phyloP scores from a whole-genome alignment of 2,797 vertebrate species.

The Syndactyla subalaris region DNA sequence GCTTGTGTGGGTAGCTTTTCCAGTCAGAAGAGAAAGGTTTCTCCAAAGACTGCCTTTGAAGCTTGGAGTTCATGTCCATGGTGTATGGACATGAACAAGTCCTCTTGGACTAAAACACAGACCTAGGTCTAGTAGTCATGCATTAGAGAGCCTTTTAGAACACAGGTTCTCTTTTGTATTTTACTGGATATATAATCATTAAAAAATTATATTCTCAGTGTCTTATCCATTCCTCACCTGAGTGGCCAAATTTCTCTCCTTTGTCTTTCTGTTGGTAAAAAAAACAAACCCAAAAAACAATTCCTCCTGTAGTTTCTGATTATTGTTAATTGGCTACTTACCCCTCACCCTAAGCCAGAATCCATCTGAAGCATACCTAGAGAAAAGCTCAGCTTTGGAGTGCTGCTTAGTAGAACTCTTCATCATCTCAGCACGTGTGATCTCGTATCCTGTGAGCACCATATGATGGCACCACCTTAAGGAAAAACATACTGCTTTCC shows the following conservation, averaged over 20 bases:
- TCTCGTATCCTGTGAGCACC: not conserved
- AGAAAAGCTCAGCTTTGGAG: not conserved
- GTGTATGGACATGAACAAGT: not conserved
- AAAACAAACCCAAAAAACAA: too few species aligned
- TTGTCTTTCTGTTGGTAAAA: not conserved
- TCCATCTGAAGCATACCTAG: not conserved
- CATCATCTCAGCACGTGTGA: not conserved
- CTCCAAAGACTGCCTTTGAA: not conserved
- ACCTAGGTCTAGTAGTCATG: rapidly evolving
- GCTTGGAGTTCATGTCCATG: not conserved
- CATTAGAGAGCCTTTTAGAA: not conserved
- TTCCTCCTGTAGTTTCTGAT: not conserved
- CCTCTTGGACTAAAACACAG: not conserved
- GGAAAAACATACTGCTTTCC: not conserved
- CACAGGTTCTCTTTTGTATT: not conserved
- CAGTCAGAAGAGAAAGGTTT: not conserved
- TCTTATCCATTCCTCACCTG: not conserved
- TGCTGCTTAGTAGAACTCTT: not conserved
- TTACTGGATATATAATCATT: not conserved
- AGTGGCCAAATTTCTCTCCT: not conserved
- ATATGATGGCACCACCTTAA: not conserved
- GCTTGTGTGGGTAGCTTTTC: not conserved
- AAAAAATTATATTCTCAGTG: not conserved
- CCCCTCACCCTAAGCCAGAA: not conserved
- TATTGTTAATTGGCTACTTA: not conserved